These are phyloP conservation scores for Zaprionus kolodkinae DNA, from an alignment of 1,140 invertebrate species.

Conservation along the genomic window DNA sequence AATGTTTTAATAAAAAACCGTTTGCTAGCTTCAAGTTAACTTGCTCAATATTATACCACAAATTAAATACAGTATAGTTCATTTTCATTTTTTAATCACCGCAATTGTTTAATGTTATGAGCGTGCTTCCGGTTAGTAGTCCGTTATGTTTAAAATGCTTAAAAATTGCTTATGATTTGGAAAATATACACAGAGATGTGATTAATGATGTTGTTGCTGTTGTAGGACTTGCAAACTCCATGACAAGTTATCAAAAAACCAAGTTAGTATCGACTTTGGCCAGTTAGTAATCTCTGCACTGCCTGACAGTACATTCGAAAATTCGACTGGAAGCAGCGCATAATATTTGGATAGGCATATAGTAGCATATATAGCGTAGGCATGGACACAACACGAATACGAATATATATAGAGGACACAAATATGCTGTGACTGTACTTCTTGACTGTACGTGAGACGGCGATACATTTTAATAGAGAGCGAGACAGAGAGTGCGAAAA, in stretches of 20 bases:
- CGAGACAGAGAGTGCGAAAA: conserved; percentile 15
- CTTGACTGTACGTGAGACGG: conserved; percentile 56
- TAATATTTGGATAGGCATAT: conserved; percentile 45
- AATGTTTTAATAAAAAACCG: conserved; percentile 25
- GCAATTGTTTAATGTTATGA: conserved; percentile 59
- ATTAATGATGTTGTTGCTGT: conserved; percentile 64
- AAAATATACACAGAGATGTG: conserved; percentile 77
- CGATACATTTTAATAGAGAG: conserved; percentile 50
- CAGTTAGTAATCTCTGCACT: conserved; percentile 58
- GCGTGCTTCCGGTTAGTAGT: conserved; percentile 61
- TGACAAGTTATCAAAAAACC: conserved; percentile 59
- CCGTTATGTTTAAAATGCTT: conserved; percentile 55
- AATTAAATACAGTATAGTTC: conserved; percentile 28
- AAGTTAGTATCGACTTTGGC: conserved; percentile 58
- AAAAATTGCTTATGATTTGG: conserved; percentile 54
- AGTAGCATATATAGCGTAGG: conserved; percentile 7
- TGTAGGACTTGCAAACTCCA: conserved; percentile 57
- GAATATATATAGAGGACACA: conserved; percentile 27
- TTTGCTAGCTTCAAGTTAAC: conserved; percentile 23
- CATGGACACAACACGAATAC: conserved; percentile 28
- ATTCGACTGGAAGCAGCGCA: conserved; percentile 43
- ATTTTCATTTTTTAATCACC: conserved; percentile 11
- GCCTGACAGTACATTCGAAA: conserved; percentile 45
- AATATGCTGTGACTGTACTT: conserved; percentile 53
- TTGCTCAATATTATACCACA: conserved; percentile 21